These are phyloP conservation scores for Athalia cordata DNA, from an alignment of 2,888 invertebrate genomes.

Conservation along the genomic window DNA sequence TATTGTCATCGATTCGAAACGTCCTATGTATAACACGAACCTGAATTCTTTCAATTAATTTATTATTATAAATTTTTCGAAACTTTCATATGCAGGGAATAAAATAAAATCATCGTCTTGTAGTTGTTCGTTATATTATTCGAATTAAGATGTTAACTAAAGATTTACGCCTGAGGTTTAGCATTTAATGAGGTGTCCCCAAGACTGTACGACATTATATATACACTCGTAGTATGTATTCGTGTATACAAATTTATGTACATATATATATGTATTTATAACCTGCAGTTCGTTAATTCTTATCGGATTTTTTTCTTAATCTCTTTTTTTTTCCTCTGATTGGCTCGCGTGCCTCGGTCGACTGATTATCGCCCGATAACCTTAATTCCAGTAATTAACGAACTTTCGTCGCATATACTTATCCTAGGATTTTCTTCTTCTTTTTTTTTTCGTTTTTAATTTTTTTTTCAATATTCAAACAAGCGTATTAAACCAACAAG, in stretches of 20 bases:
- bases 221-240: neutral
- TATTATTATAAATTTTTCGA: no score
- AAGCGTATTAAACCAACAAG: no score
- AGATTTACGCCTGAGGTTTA: constrained; percentile 57
- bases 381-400: constrained; percentile 56
- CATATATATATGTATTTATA: neutral
- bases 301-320: constrained; percentile 55
- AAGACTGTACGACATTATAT: constrained; percentile 25
- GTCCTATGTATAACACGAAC: no score
- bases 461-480: neutral
- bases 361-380: constrained; percentile 56
- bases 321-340: constrained; percentile 48
- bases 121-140: neutral
- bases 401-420: constrained; percentile 39
- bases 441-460: neutral
- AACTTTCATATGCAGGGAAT: no score
- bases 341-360: constrained; percentile 63
- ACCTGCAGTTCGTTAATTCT: constrained; percentile 58
- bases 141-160: constrained; percentile 47
- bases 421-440: constrained; percentile 8
- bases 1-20: no score
- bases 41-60: no score
- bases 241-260: neutral
- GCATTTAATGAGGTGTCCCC: constrained; percentile 58
- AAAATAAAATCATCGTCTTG: constrained; percentile 3